Conservation (phyloP, 1,140 invertebrate species). For the Lepidotrigona ventralis region DNA sequence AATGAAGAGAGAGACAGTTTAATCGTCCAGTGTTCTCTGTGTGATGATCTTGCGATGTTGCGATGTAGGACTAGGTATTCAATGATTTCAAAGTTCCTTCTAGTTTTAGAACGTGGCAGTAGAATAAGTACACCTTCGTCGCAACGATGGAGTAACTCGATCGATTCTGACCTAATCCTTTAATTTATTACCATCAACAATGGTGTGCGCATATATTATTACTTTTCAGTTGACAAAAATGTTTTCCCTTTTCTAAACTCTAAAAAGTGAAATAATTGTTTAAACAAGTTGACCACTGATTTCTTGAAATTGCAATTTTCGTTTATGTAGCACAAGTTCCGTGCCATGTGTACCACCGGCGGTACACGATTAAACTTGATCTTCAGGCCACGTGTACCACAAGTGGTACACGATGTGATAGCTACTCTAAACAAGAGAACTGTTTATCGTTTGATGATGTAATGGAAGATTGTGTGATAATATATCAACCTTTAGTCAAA, state of each 20-base stretch:
- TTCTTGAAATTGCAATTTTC: constrained; percentile 28
- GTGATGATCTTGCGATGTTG: constrained; percentile 4
- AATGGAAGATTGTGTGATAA: no score
- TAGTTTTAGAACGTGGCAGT: constrained; percentile 69
- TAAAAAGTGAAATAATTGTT: background rate
- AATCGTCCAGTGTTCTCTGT: background rate
- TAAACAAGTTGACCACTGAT: constrained; percentile 1
- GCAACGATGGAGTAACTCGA: constrained; percentile 49
- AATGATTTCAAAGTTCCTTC: constrained; percentile 43
- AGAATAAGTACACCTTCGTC: constrained; percentile 57
- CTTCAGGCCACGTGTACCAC: no score
- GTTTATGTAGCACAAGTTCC: no score
- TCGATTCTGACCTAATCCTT: background rate
- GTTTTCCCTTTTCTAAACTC: no score
- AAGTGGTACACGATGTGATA: no score
- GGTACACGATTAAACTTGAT: no score
- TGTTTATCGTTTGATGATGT: no score
- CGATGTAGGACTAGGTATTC: constrained; percentile 39
- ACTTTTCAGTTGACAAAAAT: no score
- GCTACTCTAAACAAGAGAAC: no score
- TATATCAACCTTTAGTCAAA: no score
- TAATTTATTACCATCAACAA: background rate
- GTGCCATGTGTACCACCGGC: no score
- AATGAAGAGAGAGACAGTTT: constrained; percentile 33
- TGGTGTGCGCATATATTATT: no score